Percentiles rank a stretch among this genome's conserved stretches.
Evolutionary conservation across 2,888 invertebrate genomes (phyloP).

Genomic region (Lasioglossum lativentre): DNA sequence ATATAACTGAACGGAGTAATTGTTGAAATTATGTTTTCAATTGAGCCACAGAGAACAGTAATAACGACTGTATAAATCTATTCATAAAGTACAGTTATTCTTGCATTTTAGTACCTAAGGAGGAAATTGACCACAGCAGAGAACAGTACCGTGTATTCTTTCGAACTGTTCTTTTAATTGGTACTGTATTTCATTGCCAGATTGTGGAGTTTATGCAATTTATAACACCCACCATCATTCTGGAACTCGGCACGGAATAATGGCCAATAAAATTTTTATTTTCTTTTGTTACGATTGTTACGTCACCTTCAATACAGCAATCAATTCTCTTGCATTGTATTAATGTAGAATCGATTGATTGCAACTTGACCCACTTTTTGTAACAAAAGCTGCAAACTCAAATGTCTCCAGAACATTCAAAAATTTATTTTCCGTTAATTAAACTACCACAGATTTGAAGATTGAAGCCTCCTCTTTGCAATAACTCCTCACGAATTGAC

Average conservation of each 20-base stretch:
- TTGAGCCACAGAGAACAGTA: too few species aligned
- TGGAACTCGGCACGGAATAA: background rate
- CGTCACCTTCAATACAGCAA: background rate
- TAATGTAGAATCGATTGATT: background rate
- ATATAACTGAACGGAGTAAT: background rate
- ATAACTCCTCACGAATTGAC: too few species aligned
- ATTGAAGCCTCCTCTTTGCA: too few species aligned
- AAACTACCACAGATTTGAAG: too few species aligned
- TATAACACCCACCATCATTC: background rate
- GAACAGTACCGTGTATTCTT: background rate
- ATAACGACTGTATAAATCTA: background rate
- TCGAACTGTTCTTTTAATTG: conserved; percentile 4
- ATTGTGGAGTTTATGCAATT: background rate
- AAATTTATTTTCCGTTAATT: too few species aligned
- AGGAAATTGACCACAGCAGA: background rate
- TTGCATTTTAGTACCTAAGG: background rate
- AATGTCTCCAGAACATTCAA: too few species aligned
- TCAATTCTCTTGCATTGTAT: background rate
- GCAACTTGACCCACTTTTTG: too few species aligned
- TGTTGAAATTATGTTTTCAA: background rate
- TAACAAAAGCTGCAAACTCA: too few species aligned
- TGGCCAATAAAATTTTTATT: background rate
- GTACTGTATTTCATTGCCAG: background rate
- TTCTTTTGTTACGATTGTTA: background rate
- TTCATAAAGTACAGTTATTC: background rate